Percentiles rank a stretch among this genome's conserved stretches.
Evolutionary conservation across 37 sponge, comb jelly and placozoan species (phyloP).

Genomic region (Aplysina aerophoba): DNA sequence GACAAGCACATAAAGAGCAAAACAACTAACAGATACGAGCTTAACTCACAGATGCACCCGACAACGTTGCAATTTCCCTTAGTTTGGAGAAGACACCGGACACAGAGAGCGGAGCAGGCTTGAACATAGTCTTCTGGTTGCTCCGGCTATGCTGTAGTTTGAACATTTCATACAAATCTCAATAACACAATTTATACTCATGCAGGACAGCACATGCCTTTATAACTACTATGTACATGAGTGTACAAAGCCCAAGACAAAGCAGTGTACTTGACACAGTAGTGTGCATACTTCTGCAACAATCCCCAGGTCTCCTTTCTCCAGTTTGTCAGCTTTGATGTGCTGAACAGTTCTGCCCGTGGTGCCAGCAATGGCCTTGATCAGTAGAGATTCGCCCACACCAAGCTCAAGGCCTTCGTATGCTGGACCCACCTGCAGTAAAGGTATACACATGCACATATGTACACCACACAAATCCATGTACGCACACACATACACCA

Average conservation of each 20-base stretch:
- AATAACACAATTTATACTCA: too few species aligned
- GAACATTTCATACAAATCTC: background rate
- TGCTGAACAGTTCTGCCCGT: constrained; percentile 82
- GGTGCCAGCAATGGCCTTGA: constrained; percentile 86
- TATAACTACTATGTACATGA: too few species aligned
- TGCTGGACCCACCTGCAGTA: constrained; percentile 84
- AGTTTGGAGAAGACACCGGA: constrained; percentile 77
- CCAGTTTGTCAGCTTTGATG: constrained; percentile 76
- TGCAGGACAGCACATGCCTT: too few species aligned
- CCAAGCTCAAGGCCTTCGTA: constrained; percentile 95
- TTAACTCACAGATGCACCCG: constrained; percentile 73
- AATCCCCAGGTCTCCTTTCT: constrained; percentile 92
- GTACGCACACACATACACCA: constrained; percentile 13
- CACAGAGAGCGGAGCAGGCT: constrained; percentile 87
- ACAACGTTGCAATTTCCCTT: constrained; percentile 86
- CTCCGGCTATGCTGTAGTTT: constrained; percentile 67
- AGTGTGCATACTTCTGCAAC: constrained; percentile 80
- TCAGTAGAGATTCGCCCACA: constrained; percentile 83
- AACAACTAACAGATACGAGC: background rate
- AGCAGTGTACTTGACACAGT: too few species aligned
- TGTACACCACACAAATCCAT: constrained; percentile 22
- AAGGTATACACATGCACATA: background rate
- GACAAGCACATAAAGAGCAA: background rate
- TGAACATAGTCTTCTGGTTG: constrained; percentile 95
- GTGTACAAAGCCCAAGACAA: too few species aligned